Evolutionary conservation across 2,888 invertebrate species (phyloP).

Genomic region (Omphaloscelis lunosa): DNA sequence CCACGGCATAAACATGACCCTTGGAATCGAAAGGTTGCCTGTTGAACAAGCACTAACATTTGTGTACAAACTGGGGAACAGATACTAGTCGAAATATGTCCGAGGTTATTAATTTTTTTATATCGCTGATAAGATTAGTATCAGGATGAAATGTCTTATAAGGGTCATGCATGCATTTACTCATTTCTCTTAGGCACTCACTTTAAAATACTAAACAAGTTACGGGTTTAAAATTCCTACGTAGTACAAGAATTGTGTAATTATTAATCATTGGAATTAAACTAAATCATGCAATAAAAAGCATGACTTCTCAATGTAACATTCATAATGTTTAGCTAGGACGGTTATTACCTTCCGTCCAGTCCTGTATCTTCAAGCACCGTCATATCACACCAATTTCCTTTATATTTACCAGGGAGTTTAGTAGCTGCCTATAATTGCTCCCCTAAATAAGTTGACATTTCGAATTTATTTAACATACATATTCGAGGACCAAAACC

Average conservation of each 20-base stretch:
- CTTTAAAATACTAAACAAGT: slow-evolving; percentile 14
- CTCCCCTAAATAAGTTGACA: slow-evolving; percentile 5
- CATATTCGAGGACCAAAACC: slow-evolving; percentile 7
- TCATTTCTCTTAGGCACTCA: slow-evolving; percentile 29
- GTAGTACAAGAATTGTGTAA: neutral
- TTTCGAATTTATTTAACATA: slow-evolving; percentile 9
- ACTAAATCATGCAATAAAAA: neutral
- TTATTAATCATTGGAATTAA: neutral
- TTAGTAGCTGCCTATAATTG: slow-evolving; percentile 22
- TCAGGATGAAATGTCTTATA: neutral
- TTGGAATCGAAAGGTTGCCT: neutral
- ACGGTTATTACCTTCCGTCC: neutral
- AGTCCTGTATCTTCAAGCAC: slow-evolving; percentile 25
- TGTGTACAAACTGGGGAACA: neutral
- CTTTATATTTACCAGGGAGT: neutral
- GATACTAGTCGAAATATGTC: neutral
- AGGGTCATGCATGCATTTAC: slow-evolving; percentile 15
- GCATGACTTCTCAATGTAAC: slow-evolving; percentile 16
- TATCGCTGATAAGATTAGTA: neutral
- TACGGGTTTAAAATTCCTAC: neutral
- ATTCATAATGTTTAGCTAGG: slow-evolving; percentile 19
- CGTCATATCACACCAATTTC: slow-evolving; percentile 31
- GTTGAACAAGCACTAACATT: neutral
- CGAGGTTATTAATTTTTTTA: neutral
- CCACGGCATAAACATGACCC: slow-evolving; percentile 28